Evolutionary conservation across 2,113 vertebrate genomes (phyloP), one percentile per base, ranked within the genome.

Genomic region (Hucho hucho): DNA sequence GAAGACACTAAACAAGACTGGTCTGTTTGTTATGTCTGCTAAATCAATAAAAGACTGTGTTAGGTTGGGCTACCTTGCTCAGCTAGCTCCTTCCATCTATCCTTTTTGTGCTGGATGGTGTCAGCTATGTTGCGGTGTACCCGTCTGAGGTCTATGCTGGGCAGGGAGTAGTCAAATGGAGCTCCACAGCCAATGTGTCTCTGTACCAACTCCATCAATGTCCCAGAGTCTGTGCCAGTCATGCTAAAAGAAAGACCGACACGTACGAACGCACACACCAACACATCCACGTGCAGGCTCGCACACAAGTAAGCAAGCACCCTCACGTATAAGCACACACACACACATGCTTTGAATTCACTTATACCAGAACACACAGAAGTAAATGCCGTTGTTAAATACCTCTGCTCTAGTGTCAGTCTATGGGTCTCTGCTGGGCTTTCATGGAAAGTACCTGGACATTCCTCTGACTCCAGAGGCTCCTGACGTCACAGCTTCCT

Each of bases 51-150:
- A 4, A 16, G 0, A 53, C 47, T 53, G 14, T 16, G 14, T 4
- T 53, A 16, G 14, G 47, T 14, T 53, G 12, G 12, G 14, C 47
- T 53, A 95, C 97, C 97, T 87, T 98, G 94, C 63, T 93, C 90
- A 69, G 97, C 95, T 77, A 98, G 85, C 87, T 97, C 95, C 84
- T 97, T 98, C 97, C 97, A 98, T 76, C 95, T 89, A 78, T 97
- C 96, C 84, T 98, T 98, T 92, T 98, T 98, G 87, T 95, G 91
- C 87, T 92, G 86, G 75, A 98, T 98, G 84, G 98, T 94, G 22
- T 93, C 93, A 64, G 95, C 92, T 72, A 98, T 93, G 82, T 93
- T 94, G 77, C 87, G 88, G 74, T 92, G 96, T 89, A 98, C 94
- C 53, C 88, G 91, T 4, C 92, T 91, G 79, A 97, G 89, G 81